Conservation (phyloP, 2,113 vertebrate genomes). For the Gambusia holbrooki region DNA sequence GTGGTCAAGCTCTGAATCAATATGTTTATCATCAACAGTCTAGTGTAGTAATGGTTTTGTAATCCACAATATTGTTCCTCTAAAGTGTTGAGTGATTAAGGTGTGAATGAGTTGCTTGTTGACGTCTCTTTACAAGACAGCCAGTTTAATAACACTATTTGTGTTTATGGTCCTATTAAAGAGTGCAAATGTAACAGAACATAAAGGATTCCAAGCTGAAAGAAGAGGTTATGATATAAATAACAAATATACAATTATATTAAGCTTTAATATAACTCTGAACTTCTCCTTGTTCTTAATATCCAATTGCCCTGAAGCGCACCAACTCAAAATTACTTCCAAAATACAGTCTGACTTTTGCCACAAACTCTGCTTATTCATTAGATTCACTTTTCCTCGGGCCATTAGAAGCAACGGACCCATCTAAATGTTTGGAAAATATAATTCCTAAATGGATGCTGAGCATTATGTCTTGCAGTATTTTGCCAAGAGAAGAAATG, state of each 20-base stretch:
- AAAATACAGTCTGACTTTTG: constrained; percentile 4
- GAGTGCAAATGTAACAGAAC: neutral
- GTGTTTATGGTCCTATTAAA: neutral
- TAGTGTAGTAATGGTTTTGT: no score
- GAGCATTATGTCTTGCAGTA: neutral
- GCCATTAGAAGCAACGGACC: neutral
- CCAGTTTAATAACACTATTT: neutral
- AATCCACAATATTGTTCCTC: no score
- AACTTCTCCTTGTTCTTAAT: neutral
- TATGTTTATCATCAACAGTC: no score
- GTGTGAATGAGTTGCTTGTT: no score
- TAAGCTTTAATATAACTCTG: neutral
- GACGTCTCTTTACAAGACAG: neutral
- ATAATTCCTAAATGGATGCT: neutral
- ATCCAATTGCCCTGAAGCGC: neutral
- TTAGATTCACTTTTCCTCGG: neutral
- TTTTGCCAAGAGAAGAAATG: neutral
- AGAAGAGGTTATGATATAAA: neutral
- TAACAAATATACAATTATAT: neutral
- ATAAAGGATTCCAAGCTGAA: neutral
- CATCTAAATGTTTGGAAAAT: neutral
- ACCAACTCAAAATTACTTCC: constrained; percentile 2
- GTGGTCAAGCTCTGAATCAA: no score
- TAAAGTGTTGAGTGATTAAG: no score
- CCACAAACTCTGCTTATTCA: constrained; percentile 11